Base-by-base conservation (phyloP, 2,797 vertebrate genomes). In the Anolis apletophallus region DNA sequence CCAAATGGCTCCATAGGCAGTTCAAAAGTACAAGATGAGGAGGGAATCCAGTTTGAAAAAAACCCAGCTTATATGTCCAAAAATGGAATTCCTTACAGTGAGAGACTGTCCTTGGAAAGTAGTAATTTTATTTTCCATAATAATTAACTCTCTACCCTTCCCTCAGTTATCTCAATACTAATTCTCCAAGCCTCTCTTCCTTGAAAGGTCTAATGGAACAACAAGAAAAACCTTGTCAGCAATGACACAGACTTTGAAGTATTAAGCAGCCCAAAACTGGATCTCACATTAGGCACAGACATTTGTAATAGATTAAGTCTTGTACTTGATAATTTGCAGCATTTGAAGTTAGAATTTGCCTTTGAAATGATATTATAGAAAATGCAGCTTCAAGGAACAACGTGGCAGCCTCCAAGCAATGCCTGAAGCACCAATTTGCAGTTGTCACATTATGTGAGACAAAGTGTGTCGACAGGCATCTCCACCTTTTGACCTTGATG, bases 401-500 rank as follows among this genome's bases (percentile, higher is more conserved):
- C 80, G 93, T 88, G 93, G 93, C 76, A 84, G 94, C 93, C 96
- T 95, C 64, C 74, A 71, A 94, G 94, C 72, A 57, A 88, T 88
- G 91, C 94, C 80, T 72, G 80, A 86, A 93, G 95, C 93, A 88
- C 88, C 92, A 79, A 94, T 92, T 93, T 95, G 94, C 90, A 92
- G 91, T 93, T 96, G 95, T 95, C 95, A 94, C 92, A 91, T 93
- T 86, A 90, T 93, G 91, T 93, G 93, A 95, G 93, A 95, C 93
- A 94, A 94, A 96, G 94, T 40, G 91, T 87, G 92, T 91, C 94
- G 94, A 96, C 95, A 97, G 95, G 91, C 93, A 90, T 93, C 92
- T 93, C 93, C 93, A 95, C 95, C 96, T 96, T 91, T 90, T 95
- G 96, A 97, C 97, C 96, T 95, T 96, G 95, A 86, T 87, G 46